Percentiles rank a stretch among this genome's conserved stretches.
Evolutionary conservation across 2,888 invertebrate genomes (phyloP).

Genomic region (Ormyrus pomaceus): DNA sequence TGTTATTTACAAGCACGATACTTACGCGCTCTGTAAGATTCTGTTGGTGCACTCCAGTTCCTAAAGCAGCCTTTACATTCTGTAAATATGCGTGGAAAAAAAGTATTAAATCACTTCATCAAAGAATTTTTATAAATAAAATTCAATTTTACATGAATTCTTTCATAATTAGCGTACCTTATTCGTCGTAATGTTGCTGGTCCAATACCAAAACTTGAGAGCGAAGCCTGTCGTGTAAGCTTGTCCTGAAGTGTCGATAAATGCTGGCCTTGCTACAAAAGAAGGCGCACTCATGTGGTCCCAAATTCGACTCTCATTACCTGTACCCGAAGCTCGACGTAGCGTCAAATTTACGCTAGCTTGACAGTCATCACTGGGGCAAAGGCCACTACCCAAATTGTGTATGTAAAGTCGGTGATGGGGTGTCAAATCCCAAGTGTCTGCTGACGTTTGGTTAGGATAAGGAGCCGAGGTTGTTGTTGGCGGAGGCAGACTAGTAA

Average conservation of each 20-base stretch:
- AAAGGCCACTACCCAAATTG: conserved; percentile 80
- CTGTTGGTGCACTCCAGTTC: conserved; percentile 57
- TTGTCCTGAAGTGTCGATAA: conserved; percentile 77
- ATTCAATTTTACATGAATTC: no score
- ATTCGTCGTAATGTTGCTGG: conserved; percentile 62
- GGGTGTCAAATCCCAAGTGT: conserved; percentile 64
- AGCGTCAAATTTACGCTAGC: conserved; percentile 76
- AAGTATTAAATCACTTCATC: no score
- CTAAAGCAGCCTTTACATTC: no score
- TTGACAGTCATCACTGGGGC: conserved; percentile 82
- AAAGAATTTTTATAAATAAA: no score
- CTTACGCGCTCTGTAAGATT: conserved; percentile 84
- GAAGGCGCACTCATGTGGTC: conserved; percentile 81
- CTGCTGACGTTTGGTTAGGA: conserved; percentile 55
- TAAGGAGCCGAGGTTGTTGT: neutral
- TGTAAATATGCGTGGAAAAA: no score
- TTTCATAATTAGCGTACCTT: no score
- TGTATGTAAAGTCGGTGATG: conserved; percentile 79
- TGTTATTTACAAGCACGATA: conserved; percentile 87
- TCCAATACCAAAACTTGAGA: conserved; percentile 90
- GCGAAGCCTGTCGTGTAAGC: conserved; percentile 85
- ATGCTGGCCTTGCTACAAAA: conserved; percentile 85
- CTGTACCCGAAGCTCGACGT: conserved; percentile 76
- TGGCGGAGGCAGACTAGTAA: conserved; percentile 14
- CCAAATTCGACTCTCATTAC: conserved; percentile 78